Evolutionary conservation across 2,113 vertebrate genomes (phyloP).

Genomic region (Genyomyrus donnyi): DNA sequence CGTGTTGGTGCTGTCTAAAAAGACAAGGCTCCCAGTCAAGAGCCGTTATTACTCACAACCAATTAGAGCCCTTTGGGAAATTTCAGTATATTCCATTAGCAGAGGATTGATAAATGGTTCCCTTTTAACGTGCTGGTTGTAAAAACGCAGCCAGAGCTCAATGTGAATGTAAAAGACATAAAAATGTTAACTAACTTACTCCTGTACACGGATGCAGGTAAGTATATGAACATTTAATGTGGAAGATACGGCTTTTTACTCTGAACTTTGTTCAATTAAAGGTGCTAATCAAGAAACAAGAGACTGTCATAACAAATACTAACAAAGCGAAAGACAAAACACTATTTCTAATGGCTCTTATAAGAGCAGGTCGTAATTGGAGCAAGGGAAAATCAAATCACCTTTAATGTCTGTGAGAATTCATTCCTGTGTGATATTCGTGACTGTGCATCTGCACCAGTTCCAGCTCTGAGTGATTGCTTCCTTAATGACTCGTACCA

Average conservation of each 20-base stretch:
- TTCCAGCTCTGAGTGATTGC: neutral
- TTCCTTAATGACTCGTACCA: neutral
- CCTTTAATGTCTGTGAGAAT: neutral
- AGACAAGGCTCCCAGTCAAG: neutral
- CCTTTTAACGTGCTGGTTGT: neutral
- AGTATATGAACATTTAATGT: neutral
- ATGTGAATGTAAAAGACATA: neutral
- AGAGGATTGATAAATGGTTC: neutral
- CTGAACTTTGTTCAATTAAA: neutral
- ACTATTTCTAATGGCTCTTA: neutral
- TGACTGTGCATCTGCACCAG: neutral
- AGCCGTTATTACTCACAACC: neutral
- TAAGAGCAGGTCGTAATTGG: neutral
- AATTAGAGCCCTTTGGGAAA: neutral
- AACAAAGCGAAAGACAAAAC: neutral
- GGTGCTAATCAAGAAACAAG: neutral
- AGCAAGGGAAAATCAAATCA: neutral
- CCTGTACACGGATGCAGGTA: neutral
- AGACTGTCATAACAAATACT: neutral
- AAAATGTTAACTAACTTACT: neutral
- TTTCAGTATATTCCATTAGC: neutral
- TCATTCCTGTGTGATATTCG: neutral
- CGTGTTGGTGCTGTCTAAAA: neutral
- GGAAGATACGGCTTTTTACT: neutral
- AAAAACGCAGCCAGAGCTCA: neutral